Conservation (phyloP, 2,888 invertebrate species). For the Heliconius ismenius region DNA sequence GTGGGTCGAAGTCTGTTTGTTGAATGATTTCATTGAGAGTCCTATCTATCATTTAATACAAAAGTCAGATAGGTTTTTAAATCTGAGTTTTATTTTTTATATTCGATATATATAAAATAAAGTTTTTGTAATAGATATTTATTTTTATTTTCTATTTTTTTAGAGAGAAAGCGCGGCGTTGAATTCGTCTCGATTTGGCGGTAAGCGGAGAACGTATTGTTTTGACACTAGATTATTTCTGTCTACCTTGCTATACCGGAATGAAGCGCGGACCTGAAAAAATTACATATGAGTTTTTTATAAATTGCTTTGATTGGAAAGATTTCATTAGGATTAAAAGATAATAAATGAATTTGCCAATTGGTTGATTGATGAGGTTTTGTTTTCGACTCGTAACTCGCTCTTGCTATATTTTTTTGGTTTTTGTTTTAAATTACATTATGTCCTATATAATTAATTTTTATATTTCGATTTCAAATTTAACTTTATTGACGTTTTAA, state of each 20-base stretch:
- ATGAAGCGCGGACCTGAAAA: neutral
- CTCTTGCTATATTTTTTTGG: neutral
- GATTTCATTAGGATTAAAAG: constrained; percentile 7
- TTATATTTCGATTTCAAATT: no score
- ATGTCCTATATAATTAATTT: no score
- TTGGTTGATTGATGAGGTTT: constrained; percentile 19
- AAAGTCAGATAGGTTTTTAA: neutral
- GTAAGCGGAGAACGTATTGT: neutral
- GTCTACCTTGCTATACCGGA: neutral
- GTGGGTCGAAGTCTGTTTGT: constrained; percentile 12
- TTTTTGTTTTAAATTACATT: neutral
- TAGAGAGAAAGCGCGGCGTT: neutral
- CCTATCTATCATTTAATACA: constrained; percentile 1
- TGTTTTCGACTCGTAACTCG: neutral
- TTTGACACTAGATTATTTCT: neutral
- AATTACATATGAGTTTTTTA: neutral
- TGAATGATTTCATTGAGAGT: constrained; percentile 14
- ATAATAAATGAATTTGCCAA: constrained; percentile 12
- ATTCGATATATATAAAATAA: neutral
- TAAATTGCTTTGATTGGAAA: constrained; percentile 6
- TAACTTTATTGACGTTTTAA: no score
- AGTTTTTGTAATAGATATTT: neutral
- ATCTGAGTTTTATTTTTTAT: neutral
- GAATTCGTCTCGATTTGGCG: neutral
- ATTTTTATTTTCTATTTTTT: neutral